Conservation (phyloP, 2,797 vertebrate species). For the Sebastes trivittatus region DNA sequence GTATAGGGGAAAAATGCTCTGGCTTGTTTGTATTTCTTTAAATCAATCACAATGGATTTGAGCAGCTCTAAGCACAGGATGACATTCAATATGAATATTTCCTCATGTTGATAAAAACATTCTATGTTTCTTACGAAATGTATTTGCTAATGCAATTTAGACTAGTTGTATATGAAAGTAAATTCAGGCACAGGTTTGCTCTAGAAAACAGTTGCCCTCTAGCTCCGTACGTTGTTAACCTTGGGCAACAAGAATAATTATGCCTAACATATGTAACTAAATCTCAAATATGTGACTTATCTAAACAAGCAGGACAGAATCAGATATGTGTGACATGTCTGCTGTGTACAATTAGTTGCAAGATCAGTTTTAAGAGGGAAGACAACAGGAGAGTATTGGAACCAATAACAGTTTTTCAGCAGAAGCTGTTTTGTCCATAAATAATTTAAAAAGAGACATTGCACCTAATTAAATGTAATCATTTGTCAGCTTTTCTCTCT, state of each 20-base stretch:
- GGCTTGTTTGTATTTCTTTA: too few species aligned
- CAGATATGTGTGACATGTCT: not conserved
- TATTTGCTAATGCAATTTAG: not conserved
- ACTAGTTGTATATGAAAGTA: too few species aligned
- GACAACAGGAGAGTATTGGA: not conserved
- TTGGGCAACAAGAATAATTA: not conserved
- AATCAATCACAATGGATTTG: too few species aligned
- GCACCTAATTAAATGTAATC: not conserved
- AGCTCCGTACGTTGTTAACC: not conserved
- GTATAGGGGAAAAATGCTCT: too few species aligned
- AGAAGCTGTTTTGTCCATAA: not conserved
- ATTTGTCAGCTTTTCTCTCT: not conserved
- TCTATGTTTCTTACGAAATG: not conserved
- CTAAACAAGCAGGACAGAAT: not conserved
- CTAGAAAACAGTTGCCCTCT: not conserved
- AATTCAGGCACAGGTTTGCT: too few species aligned
- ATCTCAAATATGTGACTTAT: slow-evolving; percentile 1
- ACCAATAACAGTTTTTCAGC: too few species aligned
- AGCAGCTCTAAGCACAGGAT: too few species aligned
- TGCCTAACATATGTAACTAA: not conserved
- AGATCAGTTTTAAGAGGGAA: not conserved
- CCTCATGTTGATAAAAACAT: not conserved
- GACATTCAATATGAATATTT: not conserved
- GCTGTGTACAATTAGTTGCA: not conserved
- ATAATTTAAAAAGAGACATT: not conserved